Conservation (phyloP, 2,888 invertebrate genomes). For the Branchipolynoe longqiensis region DNA sequence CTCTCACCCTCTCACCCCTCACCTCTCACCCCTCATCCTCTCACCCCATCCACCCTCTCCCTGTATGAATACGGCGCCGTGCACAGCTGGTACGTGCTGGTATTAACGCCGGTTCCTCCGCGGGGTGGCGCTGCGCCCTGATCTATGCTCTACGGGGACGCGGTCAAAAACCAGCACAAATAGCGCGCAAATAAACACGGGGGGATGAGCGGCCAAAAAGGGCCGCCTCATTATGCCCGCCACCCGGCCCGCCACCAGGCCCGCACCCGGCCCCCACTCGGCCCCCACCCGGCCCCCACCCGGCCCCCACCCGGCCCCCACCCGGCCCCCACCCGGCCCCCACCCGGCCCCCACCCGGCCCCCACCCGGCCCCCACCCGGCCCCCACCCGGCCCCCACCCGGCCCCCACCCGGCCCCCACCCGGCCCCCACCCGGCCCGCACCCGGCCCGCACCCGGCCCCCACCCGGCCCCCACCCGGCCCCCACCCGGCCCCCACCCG, state of each 20-base stretch:
- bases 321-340: no score
- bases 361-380: no score
- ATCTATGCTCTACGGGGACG: conserved; percentile 27
- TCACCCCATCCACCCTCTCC: background rate
- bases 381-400: no score
- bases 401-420: no score
- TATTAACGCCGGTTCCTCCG: conserved; percentile 33
- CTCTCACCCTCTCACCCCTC: background rate
- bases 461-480: no score
- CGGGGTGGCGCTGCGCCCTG: background rate
- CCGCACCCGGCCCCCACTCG: background rate
- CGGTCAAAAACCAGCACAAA: background rate
- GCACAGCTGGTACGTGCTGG: conserved; percentile 5
- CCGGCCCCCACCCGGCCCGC: no score
- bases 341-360: no score
- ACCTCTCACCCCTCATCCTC: background rate
- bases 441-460: no score
- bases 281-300: background rate
- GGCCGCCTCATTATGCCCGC: conserved; percentile 35
- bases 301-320: background rate
- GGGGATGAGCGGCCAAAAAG: background rate
- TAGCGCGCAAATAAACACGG: conserved; percentile 4
- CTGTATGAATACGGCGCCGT: conserved; percentile 37
- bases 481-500: no score
- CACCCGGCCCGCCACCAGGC: background rate